Conservation (phyloP, 2,113 vertebrate genomes). For the Lethenteron reissneri region DNA sequence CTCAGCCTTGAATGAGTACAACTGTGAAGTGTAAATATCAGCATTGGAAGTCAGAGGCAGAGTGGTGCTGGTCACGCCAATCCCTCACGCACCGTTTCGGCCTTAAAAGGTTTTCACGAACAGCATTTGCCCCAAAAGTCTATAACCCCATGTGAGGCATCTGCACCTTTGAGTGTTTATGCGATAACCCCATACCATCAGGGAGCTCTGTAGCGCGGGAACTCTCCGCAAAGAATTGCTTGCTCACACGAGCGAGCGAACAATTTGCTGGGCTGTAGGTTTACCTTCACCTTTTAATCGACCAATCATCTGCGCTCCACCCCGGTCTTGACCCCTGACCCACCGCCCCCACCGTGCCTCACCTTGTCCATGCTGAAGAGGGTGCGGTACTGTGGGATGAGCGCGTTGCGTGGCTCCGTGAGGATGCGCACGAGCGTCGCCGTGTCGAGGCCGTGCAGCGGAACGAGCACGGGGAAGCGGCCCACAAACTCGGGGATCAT, state of each 20-base stretch:
- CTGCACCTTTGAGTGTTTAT: too few species aligned
- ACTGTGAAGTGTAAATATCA: too few species aligned
- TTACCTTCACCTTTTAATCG: not conserved
- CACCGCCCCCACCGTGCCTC: not conserved
- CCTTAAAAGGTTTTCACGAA: too few species aligned
- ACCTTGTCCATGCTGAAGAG: constrained; percentile 6
- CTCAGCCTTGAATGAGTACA: too few species aligned
- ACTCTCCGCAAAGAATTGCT: too few species aligned
- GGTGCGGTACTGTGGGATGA: constrained; percentile 3
- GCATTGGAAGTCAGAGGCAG: too few species aligned
- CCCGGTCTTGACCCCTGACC: not conserved
- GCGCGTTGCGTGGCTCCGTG: not conserved
- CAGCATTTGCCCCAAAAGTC: too few species aligned
- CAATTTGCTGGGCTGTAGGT: not conserved
- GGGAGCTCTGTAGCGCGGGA: too few species aligned
- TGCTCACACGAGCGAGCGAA: not conserved
- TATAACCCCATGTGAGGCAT: too few species aligned
- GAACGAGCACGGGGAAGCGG: constrained; percentile 1
- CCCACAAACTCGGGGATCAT: constrained; percentile 3
- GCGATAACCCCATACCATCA: too few species aligned
- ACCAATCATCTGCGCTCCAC: not conserved
- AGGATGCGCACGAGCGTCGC: not conserved
- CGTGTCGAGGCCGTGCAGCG: not conserved
- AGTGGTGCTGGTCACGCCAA: too few species aligned
- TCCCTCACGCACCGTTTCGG: too few species aligned